phyloP scores from a whole-genome alignment of 2,888 invertebrate genomes.

The Leucophora obtusa region DNA sequence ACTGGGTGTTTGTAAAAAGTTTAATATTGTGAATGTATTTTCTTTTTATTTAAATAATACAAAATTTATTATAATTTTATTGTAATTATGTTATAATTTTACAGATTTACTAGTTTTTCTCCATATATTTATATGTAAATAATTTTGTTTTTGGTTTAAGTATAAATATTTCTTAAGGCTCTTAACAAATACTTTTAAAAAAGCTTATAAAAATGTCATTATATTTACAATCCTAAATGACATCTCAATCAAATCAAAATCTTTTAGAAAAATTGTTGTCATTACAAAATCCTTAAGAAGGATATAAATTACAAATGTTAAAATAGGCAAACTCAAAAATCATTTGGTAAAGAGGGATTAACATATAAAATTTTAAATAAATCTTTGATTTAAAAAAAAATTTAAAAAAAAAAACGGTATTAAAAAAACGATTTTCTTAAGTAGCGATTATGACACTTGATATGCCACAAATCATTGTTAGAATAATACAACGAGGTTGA shows the following conservation, averaged over 20 bases:
- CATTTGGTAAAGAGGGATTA: slow-evolving; percentile 51
- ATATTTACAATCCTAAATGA: slow-evolving; percentile 34
- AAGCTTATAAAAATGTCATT: neutral
- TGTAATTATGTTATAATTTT: too few species aligned
- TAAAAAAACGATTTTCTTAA: slow-evolving; percentile 58
- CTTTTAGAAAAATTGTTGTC: slow-evolving; percentile 7
- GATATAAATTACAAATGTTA: slow-evolving; percentile 38
- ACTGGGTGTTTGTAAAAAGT: too few species aligned
- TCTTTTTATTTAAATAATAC: too few species aligned
- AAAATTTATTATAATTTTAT: too few species aligned
- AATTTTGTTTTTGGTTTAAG: too few species aligned
- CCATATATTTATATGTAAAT: too few species aligned
- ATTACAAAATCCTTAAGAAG: slow-evolving; percentile 36
- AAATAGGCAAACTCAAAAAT: slow-evolving; percentile 19
- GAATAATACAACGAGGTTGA: slow-evolving; percentile 8
- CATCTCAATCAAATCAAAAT: slow-evolving; percentile 14
- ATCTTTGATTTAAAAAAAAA: slow-evolving; percentile 28
- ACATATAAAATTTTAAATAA: slow-evolving; percentile 46
- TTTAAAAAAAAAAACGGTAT: slow-evolving; percentile 41
- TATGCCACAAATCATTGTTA: slow-evolving; percentile 62
- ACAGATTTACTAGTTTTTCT: too few species aligned
- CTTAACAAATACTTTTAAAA: neutral
- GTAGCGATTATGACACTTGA: slow-evolving; percentile 65
- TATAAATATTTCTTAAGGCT: neutral
- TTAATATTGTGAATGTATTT: too few species aligned